Percentiles rank a stretch among this genome's conserved stretches.
phyloP scores from a whole-genome alignment of 2,797 vertebrate species.

The Myoxocephalus aenaeus region DNA sequence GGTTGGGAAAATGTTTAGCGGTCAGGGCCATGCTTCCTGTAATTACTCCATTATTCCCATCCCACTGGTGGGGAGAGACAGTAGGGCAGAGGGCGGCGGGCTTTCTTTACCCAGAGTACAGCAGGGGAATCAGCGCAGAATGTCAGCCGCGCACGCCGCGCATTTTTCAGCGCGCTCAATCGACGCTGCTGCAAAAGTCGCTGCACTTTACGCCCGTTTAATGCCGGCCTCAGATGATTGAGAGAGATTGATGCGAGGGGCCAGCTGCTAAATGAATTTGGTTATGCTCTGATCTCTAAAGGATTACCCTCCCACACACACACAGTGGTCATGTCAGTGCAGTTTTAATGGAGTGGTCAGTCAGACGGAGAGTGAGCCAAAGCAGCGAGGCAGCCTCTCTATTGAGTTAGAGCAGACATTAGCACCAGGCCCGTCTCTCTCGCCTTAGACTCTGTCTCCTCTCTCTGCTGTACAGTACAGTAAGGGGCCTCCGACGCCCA shows the following conservation, averaged over 20 bases:
- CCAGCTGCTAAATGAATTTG: constrained; percentile 47
- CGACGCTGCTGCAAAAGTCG: constrained; percentile 28
- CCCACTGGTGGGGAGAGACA: constrained; percentile 63
- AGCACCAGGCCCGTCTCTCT: constrained; percentile 68
- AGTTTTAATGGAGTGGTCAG: constrained; percentile 65
- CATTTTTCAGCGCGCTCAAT: constrained; percentile 27
- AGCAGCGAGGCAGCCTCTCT: constrained; percentile 46
- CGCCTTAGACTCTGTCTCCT: constrained; percentile 54
- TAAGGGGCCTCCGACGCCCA: constrained; percentile 36
- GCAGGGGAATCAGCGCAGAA: constrained; percentile 34
- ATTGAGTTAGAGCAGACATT: constrained; percentile 73
- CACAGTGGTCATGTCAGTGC: constrained; percentile 51
- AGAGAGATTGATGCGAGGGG: constrained; percentile 33
- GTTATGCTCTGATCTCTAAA: constrained; percentile 37
- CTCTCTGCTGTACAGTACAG: constrained; percentile 22
- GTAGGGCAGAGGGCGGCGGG: constrained; percentile 52
- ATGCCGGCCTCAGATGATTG: constrained; percentile 29
- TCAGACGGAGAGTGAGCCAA: constrained; percentile 46
- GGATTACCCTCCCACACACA: constrained; percentile 23
- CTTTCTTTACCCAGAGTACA: constrained; percentile 40
- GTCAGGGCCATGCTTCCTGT: constrained; percentile 75
- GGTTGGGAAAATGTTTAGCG: constrained; percentile 77
- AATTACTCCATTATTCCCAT: constrained; percentile 79
- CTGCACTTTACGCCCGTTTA: constrained; percentile 22
- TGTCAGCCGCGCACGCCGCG: constrained; percentile 45